Evolutionary conservation across 2,888 invertebrate species (phyloP), one percentile per base, ranked within the genome.

Genomic region (Chymomyza amoena): DNA sequence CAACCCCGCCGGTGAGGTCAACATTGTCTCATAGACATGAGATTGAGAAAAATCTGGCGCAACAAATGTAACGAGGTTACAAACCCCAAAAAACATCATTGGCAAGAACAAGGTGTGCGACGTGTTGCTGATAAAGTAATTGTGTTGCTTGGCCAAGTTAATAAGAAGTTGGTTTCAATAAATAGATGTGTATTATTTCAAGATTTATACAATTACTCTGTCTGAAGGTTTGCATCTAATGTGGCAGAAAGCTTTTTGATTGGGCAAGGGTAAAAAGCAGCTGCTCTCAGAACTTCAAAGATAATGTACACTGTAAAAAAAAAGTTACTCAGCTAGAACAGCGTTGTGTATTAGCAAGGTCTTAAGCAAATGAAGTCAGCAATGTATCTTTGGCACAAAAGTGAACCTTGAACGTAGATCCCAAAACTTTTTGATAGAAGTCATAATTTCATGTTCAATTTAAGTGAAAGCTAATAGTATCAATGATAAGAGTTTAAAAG

Each of bases 41-140:
- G 66, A 86, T 76, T 82, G 82, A 84, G 88, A 89, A 89, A 86
- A 87, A 87, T 89, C 87, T 89, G 73, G 88, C 89, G 88, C 89
- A 88, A 89, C 87, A 89, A 87, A 87, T 87, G 87, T 84, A 76
- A 78, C 62, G 52, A 64, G 7, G 15, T 4, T 57, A 76, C 62
- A 56, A 61, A 57, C 50, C 25, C 50, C 20, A 32, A 68, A 32
- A 68, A 77, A 65, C 61, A 61, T 56, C 54, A 6, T 57, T 51
- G 65, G 57, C 39, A 45, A 45, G 13, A 45, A 45, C 39, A 45
- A 45, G 39, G 18, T 70, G 64, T 57, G 61, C 18, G 57, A 64
- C 18, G 57, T 9, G 57, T 7, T 6, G 5, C 32, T 7, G 32
- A 7, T 32, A 9, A 7, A 57, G 77, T 75, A 80, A 77, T 78